Evolutionary conservation across 2,797 vertebrate species (phyloP).

Genomic region (Sylvilagus floridanus): DNA sequence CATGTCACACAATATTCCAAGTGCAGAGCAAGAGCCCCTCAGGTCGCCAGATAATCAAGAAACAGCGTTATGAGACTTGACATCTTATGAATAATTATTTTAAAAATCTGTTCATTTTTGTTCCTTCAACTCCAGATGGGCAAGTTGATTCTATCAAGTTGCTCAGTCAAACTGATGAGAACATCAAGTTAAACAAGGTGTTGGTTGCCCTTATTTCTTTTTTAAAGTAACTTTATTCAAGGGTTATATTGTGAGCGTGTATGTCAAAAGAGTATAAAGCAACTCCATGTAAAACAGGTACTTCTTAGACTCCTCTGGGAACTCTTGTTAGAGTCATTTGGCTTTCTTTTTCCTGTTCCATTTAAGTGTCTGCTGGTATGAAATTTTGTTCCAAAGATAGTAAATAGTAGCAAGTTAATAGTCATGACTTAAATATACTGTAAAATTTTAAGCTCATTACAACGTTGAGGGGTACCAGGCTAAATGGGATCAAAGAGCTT

Average conservation of each 20-base stretch:
- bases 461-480: background rate
- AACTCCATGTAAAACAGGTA: background rate
- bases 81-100: slow-evolving; percentile 91
- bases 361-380: background rate
- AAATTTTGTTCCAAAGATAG: background rate
- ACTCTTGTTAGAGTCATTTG: background rate
- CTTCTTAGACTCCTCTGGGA: background rate
- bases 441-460: background rate
- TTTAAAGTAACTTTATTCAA: background rate
- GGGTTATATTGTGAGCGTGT: background rate
- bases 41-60: slow-evolving; percentile 85
- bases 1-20: slow-evolving; percentile 77
- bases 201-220: slow-evolving; percentile 20
- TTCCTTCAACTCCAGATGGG: slow-evolving; percentile 84
- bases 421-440: background rate
- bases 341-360: background rate
- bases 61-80: slow-evolving; percentile 86
- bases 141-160: slow-evolving; percentile 78
- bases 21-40: slow-evolving; percentile 78
- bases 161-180: slow-evolving; percentile 78
- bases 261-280: background rate
- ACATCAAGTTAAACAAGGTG: slow-evolving; percentile 75
- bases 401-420: background rate
- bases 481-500: background rate
- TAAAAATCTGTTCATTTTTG: slow-evolving; percentile 88